phyloP scores from a whole-genome alignment of 2,113 vertebrate species.

The Hemibagrus wyckioides region DNA sequence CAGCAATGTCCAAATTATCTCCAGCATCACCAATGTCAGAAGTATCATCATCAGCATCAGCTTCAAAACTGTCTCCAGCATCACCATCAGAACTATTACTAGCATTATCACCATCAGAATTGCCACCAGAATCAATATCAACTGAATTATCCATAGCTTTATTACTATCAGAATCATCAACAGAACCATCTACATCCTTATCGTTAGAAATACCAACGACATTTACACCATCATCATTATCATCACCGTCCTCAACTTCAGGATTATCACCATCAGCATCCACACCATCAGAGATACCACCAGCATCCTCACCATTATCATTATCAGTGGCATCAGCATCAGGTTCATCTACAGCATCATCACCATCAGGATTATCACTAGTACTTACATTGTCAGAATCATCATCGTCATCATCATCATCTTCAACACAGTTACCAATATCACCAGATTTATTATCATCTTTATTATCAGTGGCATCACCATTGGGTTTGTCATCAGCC shows the following conservation, averaged over 20 bases:
- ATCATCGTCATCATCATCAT: neutral
- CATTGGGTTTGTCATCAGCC: neutral
- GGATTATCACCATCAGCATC: constrained; percentile 42
- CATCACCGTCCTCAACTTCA: neutral
- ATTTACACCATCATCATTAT: neutral
- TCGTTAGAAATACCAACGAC: neutral
- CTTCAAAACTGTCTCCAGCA: neutral
- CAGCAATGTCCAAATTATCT: neutral
- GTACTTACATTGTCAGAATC: neutral
- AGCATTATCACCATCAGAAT: neutral
- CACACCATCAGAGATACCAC: neutral
- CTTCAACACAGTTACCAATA: too few species aligned
- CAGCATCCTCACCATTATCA: neutral
- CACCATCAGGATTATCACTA: neutral
- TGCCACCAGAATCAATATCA: neutral
- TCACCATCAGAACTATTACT: neutral
- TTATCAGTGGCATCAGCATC: neutral
- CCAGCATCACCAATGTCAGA: too few species aligned
- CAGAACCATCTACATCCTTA: neutral
- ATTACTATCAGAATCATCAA: neutral
- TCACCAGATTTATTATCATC: neutral
- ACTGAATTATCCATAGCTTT: neutral
- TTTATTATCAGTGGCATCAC: too few species aligned
- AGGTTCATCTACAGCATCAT: neutral
- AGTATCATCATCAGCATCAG: neutral